Base-by-base conservation (phyloP, 1,140 invertebrate species). In the Ruditapes philippinarum region DNA sequence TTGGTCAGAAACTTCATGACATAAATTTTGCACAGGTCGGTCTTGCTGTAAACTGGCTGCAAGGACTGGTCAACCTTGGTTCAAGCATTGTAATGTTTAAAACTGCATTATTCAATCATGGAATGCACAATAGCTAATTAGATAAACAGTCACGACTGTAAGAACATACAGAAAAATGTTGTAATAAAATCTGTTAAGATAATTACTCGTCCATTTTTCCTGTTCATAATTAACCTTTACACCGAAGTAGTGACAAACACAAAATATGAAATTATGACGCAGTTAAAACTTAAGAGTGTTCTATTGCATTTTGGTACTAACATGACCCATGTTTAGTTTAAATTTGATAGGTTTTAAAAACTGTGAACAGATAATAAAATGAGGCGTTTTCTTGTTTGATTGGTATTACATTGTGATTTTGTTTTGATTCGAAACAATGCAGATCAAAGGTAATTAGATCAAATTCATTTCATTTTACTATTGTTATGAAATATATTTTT, bases 161-260 rank as follows among this genome's bases (percentile, higher is more conserved):
- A n/a, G n/a, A n/a, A n/a, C n/a, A n/a, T n/a, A n/a, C n/a, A n/a
- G 38, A 70, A 33, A 70, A 70, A 70, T 7, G 65, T 70, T 38
- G 22, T 38, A 17, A 70, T 70, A 1, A 62, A 28, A 62, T 28
- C 25, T 62, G 25, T n/a, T 25, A n/a, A 62, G 57, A 62, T 70
- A 40, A 70, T 4, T 14, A 2, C 14, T 38, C 0, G 31, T 40
- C 2, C n/a, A n/a, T n/a, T n/a, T n/a, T n/a, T n/a, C n/a, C n/a
- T n/a, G n/a, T n/a, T 38, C 33, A 14, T 17, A 70, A 70, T 22
- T 70, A 70, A 70, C 60, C 22, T 54, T 33, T 65, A 31, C 60
- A 65, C 60, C 31, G 28, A 65, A 28, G 25, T 65, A 65, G 22
- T 54, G 11, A 54, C 51, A 14, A 22, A 4, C 11, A 19, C 51